These are phyloP conservation scores for Podargus strigoides DNA, from an alignment of 2,797 vertebrate species.

Conservation along the genomic window DNA sequence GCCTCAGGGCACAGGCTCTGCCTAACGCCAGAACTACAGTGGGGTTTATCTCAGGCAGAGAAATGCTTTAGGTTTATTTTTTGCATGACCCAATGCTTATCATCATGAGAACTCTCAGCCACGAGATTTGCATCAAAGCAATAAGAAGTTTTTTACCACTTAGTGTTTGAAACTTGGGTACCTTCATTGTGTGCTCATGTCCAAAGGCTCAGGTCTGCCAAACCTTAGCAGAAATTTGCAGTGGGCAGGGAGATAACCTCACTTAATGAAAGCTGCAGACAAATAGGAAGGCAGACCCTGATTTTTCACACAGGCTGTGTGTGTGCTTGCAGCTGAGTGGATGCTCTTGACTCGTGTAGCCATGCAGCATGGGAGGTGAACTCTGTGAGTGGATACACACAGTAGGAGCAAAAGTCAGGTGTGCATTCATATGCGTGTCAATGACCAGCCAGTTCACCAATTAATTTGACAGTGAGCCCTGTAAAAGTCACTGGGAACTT, in stretches of 20 bases:
- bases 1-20: neutral
- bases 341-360: neutral
- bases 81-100: neutral
- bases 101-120: neutral
- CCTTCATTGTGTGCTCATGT: neutral
- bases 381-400: neutral
- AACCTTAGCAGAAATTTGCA: neutral
- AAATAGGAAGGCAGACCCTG: neutral
- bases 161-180: neutral
- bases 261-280: neutral
- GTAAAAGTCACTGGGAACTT: neutral
- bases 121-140: neutral
- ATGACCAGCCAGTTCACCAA: neutral
- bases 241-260: neutral
- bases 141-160: neutral
- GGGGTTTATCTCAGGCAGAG: neutral
- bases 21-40: neutral
- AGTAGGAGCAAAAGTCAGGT: neutral
- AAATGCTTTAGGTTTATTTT: neutral
- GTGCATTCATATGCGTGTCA: neutral
- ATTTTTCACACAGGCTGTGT: neutral
- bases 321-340: neutral
- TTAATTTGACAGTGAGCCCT: neutral
- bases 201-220: neutral
- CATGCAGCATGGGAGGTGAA: neutral